Base-by-base conservation (phyloP, 2,888 invertebrate genomes). In the Chymomyza fuscimana region DNA sequence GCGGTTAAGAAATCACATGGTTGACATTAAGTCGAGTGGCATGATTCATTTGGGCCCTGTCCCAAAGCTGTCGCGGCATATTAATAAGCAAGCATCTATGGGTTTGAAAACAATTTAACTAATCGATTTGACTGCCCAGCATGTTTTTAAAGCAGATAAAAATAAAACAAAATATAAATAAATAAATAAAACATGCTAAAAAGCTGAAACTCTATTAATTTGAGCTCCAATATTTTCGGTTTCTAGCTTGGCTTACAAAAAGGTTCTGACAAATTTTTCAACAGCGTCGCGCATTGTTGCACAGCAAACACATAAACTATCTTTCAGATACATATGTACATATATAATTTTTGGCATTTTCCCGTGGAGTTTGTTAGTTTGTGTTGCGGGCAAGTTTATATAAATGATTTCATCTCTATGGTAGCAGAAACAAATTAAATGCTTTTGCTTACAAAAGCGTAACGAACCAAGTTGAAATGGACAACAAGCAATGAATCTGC, bases 1-100 rank as follows among this genome's bases (percentile, higher is more conserved):
- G 63, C 63, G 52, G 65, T 65, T 62, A 51, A 54, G 67, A 79
- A 72, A 73, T 78, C 76, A 72, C 76, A 70, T 76, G 76, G 70
- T 60, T 74, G 79, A 80, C 80, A 80, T 58, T 65, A 59, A 65
- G 10, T 46, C 40, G 40, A 46, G 12, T 46, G 40, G 40, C 40
- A 46, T 46, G 40, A 46, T 46, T 46, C 40, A 46, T 46, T 46
- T 46, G 40, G 40, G 56, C 32, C 32, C 25, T 52, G 64, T 19
- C 7, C 54, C 19, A 22, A 54, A 54, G 22, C 19, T 22, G 54
- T 54, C 54, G 54, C 54, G 54, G 16, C 19, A 54, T 54, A 19
- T 54, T 54, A 54, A 54, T 54, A 54, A 54, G 54, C 15, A 32
- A 32, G 9, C n/a, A 54, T 16, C 54, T 54, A 54, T 54, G 19